These are phyloP conservation scores for Pseudolycoriella hygida DNA, from an alignment of 2,888 invertebrate species.

Conservation along the genomic window DNA sequence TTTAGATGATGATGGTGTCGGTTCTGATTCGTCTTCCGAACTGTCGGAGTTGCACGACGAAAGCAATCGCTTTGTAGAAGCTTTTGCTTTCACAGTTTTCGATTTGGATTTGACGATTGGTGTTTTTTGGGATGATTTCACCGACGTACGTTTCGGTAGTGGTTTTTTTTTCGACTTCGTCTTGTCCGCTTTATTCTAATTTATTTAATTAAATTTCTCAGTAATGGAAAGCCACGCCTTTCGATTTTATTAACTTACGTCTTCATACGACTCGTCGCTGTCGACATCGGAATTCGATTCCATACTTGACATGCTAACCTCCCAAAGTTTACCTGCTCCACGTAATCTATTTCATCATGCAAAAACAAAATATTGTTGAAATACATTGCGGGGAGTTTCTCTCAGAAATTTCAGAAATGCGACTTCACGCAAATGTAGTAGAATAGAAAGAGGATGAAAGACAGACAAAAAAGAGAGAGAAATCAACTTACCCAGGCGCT, in stretches of 20 bases:
- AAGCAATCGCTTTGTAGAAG: conserved; percentile 13
- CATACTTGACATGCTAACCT: conserved; percentile 34
- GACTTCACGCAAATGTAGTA: too few species aligned
- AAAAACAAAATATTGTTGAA: too few species aligned
- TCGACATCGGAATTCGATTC: conserved; percentile 11
- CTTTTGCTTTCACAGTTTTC: conserved; percentile 31
- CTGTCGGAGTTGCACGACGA: background rate
- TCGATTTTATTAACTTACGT: conserved; percentile 11
- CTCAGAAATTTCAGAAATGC: too few species aligned
- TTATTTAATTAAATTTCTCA: background rate
- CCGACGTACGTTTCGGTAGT: conserved; percentile 12
- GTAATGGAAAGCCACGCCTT: background rate
- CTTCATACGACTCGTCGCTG: conserved; percentile 9
- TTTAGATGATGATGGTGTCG: conserved; percentile 18
- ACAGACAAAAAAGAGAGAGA: too few species aligned
- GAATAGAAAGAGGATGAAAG: too few species aligned
- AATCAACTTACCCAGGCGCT: conserved; percentile 37
- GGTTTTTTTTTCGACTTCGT: conserved; percentile 5
- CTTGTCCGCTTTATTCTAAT: conserved; percentile 1
- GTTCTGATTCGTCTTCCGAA: conserved; percentile 17
- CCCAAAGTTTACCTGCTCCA: conserved; percentile 70
- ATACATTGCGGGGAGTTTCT: too few species aligned
- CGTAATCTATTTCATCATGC: conserved; percentile 28
- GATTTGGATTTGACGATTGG: conserved; percentile 15
- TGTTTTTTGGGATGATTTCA: conserved; percentile 10